phyloP scores from a whole-genome alignment of 1,140 invertebrate species.

The Radopholus similis region DNA sequence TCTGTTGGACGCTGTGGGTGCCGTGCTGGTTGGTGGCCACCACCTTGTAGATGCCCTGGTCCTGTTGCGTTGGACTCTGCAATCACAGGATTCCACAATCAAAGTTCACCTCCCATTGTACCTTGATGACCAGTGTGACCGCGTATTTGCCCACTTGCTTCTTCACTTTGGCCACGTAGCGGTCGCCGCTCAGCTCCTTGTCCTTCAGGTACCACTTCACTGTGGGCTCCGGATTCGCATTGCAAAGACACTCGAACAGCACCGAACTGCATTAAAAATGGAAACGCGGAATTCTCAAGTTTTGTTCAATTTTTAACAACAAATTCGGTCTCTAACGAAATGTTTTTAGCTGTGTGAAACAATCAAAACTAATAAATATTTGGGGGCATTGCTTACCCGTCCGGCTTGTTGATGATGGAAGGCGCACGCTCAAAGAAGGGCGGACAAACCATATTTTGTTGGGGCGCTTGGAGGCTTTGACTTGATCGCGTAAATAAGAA shows the following conservation, averaged over 20 bases:
- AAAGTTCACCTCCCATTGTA: background rate
- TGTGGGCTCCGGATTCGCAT: constrained; percentile 45
- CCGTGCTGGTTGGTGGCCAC: constrained; percentile 43
- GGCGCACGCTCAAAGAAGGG: constrained; percentile 41
- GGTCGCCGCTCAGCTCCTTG: constrained; percentile 41
- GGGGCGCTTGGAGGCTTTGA: background rate
- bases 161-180: constrained; percentile 38
- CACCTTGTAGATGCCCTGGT: constrained; percentile 46
- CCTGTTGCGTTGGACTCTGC: constrained; percentile 32
- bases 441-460: constrained; percentile 27
- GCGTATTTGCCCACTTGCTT: constrained; percentile 45
- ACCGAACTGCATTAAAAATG: constrained; percentile 30
- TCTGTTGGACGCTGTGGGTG: constrained; percentile 42
- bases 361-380: background rate
- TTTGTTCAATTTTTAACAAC: no score
- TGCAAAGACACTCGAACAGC: constrained; percentile 46
- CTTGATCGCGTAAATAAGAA: background rate
- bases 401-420: constrained; percentile 37
- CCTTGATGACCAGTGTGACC: constrained; percentile 42
- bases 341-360: background rate
- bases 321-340: background rate
- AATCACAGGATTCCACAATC: background rate
- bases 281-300: background rate
- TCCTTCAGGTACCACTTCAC: constrained; percentile 46
- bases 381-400: no score